Conservation (phyloP, 1,140 invertebrate genomes). For the Bombyx mori region DNA sequence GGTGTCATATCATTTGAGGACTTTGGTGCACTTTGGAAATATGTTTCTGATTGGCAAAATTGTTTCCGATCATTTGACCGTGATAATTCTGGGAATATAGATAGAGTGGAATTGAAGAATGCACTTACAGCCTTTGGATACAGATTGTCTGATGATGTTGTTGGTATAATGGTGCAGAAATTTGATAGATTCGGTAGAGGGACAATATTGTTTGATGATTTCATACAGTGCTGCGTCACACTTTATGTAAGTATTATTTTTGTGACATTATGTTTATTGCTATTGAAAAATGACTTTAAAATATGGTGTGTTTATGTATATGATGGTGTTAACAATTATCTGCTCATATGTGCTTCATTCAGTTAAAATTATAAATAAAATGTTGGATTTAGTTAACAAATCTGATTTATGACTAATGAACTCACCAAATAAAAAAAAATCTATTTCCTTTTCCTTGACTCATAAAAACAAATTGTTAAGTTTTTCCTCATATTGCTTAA, state of each 20-base stretch:
- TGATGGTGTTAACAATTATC: no score
- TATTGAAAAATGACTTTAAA: neutral
- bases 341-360: no score
- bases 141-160: conserved; percentile 86
- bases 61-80: conserved; percentile 96
- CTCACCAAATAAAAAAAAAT: no score
- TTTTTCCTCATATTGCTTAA: no score
- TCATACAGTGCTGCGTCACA: conserved; percentile 96
- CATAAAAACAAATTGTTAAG: no score
- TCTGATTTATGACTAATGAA: no score
- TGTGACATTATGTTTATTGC: conserved; percentile 39
- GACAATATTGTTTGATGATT: conserved; percentile 97
- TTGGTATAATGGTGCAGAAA: conserved; percentile 88
- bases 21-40: conserved; percentile 97
- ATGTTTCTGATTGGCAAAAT: conserved; percentile 98
- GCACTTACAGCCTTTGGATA: conserved; percentile 96
- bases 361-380: no score
- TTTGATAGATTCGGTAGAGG: conserved; percentile 94
- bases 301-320: no score
- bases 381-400: no score
- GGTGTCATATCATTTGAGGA: conserved; percentile 96
- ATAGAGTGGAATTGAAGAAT: conserved; percentile 89
- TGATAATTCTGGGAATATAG: conserved; percentile 97
- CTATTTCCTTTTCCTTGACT: no score
- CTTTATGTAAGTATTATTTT: conserved; percentile 84